A percentile compares a stretch with the other conserved stretches of the same genome.
Evolutionary conservation across 1,140 invertebrate genomes (phyloP).

Genomic region (Bombyx mori): DNA sequence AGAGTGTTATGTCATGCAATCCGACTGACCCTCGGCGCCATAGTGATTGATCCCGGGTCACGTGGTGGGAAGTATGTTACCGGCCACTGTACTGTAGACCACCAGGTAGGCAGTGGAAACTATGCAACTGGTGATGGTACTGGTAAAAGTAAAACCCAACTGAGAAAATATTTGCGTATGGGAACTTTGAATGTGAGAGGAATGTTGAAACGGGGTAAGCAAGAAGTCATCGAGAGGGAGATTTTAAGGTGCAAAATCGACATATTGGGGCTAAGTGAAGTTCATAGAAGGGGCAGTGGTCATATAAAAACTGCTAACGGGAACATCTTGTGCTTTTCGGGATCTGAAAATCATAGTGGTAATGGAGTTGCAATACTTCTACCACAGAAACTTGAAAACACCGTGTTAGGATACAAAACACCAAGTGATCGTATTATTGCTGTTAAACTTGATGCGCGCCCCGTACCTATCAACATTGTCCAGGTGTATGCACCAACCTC

Average conservation of each 20-base stretch:
- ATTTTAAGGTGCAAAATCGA: conserved; percentile 5
- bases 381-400: neutral
- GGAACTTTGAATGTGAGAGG: conserved; percentile 11
- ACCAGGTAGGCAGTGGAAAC: neutral
- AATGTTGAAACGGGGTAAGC: neutral
- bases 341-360: neutral
- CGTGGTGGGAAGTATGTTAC: no score
- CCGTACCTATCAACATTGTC: neutral
- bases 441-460: neutral
- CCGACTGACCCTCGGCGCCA: no score
- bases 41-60: no score
- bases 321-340: conserved; percentile 1
- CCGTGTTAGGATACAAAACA: neutral
- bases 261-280: conserved; percentile 6
- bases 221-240: conserved; percentile 3
- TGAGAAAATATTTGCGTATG: conserved; percentile 5
- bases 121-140: conserved; percentile 10
- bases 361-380: neutral
- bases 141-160: neutral
- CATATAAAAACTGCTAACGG: conserved; percentile 5
- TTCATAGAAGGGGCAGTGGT: conserved; percentile 4
- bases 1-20: no score
- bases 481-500: neutral
- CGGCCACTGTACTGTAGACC: no score
- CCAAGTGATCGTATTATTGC: neutral